Conservation (phyloP, 2,113 vertebrate genomes). For the Zosterops borbonicus region DNA sequence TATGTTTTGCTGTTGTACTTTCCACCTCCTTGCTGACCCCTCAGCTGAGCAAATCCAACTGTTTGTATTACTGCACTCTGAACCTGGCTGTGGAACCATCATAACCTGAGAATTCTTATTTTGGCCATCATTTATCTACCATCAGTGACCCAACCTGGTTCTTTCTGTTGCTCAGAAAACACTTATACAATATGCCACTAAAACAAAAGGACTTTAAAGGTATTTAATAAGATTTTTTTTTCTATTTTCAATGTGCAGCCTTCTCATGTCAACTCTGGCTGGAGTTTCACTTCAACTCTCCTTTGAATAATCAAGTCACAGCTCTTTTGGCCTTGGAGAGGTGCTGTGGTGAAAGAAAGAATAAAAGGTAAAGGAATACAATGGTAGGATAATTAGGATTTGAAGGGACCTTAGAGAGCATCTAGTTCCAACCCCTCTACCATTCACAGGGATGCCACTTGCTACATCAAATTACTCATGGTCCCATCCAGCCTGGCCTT, state of each 20-base stretch:
- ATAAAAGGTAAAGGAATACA: neutral
- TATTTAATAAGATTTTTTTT: neutral
- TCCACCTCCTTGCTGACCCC: neutral
- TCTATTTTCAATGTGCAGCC: neutral
- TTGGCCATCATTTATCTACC: neutral
- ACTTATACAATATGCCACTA: neutral
- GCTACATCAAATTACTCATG: neutral
- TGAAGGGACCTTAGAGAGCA: neutral
- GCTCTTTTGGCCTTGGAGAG: neutral
- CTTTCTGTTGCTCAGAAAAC: neutral
- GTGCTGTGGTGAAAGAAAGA: neutral
- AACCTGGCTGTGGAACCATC: fast-evolving
- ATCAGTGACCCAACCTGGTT: neutral
- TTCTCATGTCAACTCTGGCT: neutral
- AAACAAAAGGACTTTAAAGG: neutral
- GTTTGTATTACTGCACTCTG: neutral
- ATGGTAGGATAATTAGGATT: neutral
- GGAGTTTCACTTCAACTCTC: neutral
- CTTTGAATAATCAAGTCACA: neutral
- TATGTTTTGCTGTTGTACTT: neutral
- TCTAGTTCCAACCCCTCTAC: neutral
- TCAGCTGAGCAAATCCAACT: neutral
- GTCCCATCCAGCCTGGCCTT: no score
- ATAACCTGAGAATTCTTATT: neutral
- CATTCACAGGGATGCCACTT: neutral